Evolutionary conservation across 2,797 vertebrate genomes (phyloP).

Genomic region (Sebastolobus altivelis): DNA sequence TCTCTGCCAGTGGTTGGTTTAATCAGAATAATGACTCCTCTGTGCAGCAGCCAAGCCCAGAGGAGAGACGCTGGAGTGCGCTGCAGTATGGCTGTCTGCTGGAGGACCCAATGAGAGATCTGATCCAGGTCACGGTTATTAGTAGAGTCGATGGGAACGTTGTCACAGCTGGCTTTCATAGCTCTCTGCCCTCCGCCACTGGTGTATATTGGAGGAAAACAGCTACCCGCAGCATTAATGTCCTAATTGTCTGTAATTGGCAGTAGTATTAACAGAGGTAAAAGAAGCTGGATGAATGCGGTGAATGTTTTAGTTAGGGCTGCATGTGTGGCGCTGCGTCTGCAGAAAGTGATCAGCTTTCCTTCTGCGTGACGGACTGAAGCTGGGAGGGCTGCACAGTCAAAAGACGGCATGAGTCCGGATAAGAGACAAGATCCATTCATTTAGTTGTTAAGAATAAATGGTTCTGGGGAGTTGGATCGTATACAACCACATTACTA

Average conservation of each 20-base stretch:
- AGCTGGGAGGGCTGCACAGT: conserved; percentile 22
- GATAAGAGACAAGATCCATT: conserved; percentile 43
- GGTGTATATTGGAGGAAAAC: conserved; percentile 51
- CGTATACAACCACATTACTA: conserved; percentile 14
- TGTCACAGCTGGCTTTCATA: conserved; percentile 76
- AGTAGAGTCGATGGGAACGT: conserved; percentile 60
- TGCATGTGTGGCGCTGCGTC: conserved; percentile 38
- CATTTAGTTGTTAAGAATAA: conserved; percentile 44
- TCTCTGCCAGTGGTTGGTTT: conserved; percentile 46
- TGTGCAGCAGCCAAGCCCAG: conserved; percentile 58
- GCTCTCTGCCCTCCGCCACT: conserved; percentile 38
- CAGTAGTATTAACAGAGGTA: conserved; percentile 47
- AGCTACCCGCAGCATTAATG: conserved; percentile 52
- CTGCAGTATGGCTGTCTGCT: conserved; percentile 36
- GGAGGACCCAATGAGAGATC: conserved; percentile 53
- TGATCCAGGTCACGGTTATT: conserved; percentile 61
- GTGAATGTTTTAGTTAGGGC: conserved; percentile 36
- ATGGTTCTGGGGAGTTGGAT: conserved; percentile 26
- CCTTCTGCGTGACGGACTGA: conserved; percentile 7
- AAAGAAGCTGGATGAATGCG: conserved; percentile 47
- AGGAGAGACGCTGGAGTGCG: conserved; percentile 39
- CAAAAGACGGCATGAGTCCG: conserved; percentile 13
- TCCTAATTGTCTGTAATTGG: conserved; percentile 67
- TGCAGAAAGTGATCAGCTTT: conserved; percentile 57
- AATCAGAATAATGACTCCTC: conserved; percentile 70